Conservation (phyloP, 2,797 vertebrate species). For the Enteromius treurensis region DNA sequence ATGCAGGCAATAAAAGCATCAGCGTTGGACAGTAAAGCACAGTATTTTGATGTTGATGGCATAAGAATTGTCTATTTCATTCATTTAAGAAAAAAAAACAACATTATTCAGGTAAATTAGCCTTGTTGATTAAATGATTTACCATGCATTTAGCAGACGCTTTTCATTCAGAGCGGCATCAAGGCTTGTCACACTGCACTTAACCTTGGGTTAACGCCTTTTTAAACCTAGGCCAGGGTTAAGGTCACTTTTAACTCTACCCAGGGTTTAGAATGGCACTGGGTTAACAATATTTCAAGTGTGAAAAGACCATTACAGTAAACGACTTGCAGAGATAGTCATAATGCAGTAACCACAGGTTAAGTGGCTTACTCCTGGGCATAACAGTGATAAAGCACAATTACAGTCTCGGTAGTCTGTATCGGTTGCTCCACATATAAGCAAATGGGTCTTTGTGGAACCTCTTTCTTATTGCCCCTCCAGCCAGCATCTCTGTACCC, state of each 20-base stretch:
- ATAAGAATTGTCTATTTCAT: background rate
- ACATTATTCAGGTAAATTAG: background rate
- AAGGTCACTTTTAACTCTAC: background rate
- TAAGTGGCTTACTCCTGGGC: conserved; percentile 27
- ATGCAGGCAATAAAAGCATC: conserved; percentile 40
- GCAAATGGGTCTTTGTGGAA: conserved; percentile 6
- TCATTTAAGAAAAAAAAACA: background rate
- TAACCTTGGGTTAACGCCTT: conserved; percentile 4
- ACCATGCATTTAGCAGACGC: background rate
- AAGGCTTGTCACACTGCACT: background rate
- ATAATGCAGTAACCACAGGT: conserved; percentile 31
- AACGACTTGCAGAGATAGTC: background rate
- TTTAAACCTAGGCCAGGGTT: conserved; percentile 15
- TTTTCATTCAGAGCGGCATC: background rate
- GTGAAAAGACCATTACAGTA: conserved; percentile 16
- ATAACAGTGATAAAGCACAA: conserved; percentile 21
- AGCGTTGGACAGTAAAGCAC: background rate
- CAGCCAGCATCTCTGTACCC: conserved; percentile 2
- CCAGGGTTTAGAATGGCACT: background rate
- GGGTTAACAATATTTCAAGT: conserved; percentile 13
- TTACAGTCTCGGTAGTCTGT: conserved; percentile 9
- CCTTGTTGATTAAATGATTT: background rate
- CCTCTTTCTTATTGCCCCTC: conserved; percentile 23
- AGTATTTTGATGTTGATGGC: background rate
- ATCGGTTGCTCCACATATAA: conserved; percentile 24